Evolutionary conservation across 2,888 invertebrate genomes (phyloP).

Genomic region (Diachrysia chrysitis): DNA sequence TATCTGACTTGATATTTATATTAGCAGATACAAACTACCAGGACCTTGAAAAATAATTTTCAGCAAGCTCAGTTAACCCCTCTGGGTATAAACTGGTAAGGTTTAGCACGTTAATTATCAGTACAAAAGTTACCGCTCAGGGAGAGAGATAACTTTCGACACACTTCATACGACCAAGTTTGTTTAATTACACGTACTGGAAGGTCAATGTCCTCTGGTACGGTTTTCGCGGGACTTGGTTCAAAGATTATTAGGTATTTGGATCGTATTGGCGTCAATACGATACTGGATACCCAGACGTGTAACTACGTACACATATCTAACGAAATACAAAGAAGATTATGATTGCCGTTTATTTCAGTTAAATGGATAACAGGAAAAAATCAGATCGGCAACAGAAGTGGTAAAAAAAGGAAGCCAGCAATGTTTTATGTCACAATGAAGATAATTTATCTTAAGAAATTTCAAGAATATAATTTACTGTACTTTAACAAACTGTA

Average conservation of each 20-base stretch:
- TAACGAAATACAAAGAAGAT: too few species aligned
- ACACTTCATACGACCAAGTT: conserved; percentile 40
- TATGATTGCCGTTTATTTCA: too few species aligned
- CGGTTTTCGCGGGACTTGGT: background rate
- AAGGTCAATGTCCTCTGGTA: conserved; percentile 9
- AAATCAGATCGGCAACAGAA: too few species aligned
- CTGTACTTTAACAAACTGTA: too few species aligned
- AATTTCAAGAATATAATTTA: too few species aligned
- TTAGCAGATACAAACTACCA: background rate
- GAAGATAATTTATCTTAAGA: too few species aligned
- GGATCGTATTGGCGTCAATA: background rate
- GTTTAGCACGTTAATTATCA: conserved; percentile 49
- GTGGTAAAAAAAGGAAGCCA: too few species aligned
- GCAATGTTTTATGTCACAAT: too few species aligned
- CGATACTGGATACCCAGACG: background rate
- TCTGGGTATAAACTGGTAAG: background rate
- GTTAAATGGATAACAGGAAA: too few species aligned
- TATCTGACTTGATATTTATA: too few species aligned
- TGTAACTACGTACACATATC: too few species aligned
- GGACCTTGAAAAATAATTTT: background rate
- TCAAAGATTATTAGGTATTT: background rate
- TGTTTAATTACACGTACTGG: conserved; percentile 47
- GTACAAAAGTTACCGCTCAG: conserved; percentile 44
- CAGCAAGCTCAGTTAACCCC: background rate
- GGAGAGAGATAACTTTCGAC: conserved; percentile 26